phyloP scores from a whole-genome alignment of 2,113 vertebrate genomes.

The Etheostoma spectabile region DNA sequence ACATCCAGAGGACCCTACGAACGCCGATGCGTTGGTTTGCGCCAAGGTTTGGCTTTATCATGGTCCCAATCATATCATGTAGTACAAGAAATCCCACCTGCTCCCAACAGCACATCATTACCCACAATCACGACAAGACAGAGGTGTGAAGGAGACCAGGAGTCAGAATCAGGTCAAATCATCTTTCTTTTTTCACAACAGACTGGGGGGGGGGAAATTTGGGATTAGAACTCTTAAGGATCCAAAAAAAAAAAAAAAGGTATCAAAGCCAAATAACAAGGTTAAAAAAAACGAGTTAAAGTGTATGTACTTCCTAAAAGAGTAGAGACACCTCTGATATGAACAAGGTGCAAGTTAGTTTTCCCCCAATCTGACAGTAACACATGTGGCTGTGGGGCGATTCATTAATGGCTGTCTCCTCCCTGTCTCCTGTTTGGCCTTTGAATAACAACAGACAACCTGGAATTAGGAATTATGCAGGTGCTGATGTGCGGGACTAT shows the following conservation, averaged over 20 bases:
- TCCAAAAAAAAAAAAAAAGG: slow-evolving; percentile 14
- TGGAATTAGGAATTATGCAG: background rate
- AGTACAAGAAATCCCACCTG: slow-evolving; percentile 34
- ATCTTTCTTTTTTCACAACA: too few relatives aligned
- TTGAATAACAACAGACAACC: slow-evolving; percentile 22
- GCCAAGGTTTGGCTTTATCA: slow-evolving; percentile 26
- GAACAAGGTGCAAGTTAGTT: background rate
- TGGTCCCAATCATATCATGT: slow-evolving; percentile 10
- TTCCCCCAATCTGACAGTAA: background rate
- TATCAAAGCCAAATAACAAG: slow-evolving; percentile 34
- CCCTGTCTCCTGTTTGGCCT: slow-evolving; percentile 6
- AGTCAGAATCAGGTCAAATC: background rate
- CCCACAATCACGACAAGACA: background rate
- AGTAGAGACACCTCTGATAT: slow-evolving; percentile 16
- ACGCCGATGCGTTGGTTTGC: too few relatives aligned
- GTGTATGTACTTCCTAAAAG: slow-evolving; percentile 25
- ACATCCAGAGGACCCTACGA: slow-evolving; percentile 41
- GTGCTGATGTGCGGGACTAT: slow-evolving; percentile 1
- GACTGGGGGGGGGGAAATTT: background rate
- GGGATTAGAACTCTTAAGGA: slow-evolving; percentile 5
- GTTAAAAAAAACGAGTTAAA: slow-evolving; percentile 1
- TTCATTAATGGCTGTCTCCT: slow-evolving; percentile 25
- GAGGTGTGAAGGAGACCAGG: background rate
- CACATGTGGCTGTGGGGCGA: background rate
- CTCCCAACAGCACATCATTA: slow-evolving; percentile 6